Evolutionary conservation across 2,888 invertebrate genomes (phyloP).

Genomic region (Eudasyphora cyanicolor): DNA sequence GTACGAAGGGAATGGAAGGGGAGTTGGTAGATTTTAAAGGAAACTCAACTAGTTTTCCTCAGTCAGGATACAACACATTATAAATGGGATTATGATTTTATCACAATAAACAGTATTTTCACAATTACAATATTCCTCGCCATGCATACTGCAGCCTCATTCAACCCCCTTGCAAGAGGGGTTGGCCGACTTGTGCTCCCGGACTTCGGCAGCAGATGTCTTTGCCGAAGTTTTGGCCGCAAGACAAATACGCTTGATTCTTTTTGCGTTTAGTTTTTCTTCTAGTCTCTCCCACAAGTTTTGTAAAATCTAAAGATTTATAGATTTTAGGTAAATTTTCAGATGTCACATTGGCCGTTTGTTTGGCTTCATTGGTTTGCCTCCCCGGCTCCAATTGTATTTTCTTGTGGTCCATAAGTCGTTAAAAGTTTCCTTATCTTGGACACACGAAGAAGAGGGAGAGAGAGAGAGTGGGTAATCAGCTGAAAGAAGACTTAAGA

Average conservation of each 20-base stretch:
- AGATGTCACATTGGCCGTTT: constrained; percentile 37
- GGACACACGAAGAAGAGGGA: no score
- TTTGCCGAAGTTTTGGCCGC: constrained; percentile 68
- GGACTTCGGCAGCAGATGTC: constrained; percentile 59
- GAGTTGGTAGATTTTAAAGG: no score
- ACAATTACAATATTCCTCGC: constrained; percentile 57
- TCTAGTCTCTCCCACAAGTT: not conserved
- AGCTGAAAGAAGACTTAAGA: constrained; percentile 26
- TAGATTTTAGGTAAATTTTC: constrained; percentile 59
- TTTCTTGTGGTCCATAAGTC: constrained; percentile 64
- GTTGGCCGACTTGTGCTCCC: no score
- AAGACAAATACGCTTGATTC: constrained; percentile 76
- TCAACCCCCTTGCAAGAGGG: no score
- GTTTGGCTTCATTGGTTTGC: constrained; percentile 56
- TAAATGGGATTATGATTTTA: constrained; percentile 81
- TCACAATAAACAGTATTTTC: constrained; percentile 70
- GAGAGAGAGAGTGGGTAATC: not conserved
- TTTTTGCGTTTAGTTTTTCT: constrained; percentile 59
- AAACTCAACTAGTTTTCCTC: constrained; percentile 59
- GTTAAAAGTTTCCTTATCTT: constrained; percentile 59
- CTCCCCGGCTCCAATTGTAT: constrained; percentile 28
- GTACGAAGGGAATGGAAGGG: not conserved
- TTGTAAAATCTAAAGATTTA: constrained; percentile 59
- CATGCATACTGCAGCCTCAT: constrained; percentile 52
- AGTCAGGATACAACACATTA: constrained; percentile 72